Conservation (phyloP, 1,140 invertebrate species). For the Maconellicoccus hirsutus region DNA sequence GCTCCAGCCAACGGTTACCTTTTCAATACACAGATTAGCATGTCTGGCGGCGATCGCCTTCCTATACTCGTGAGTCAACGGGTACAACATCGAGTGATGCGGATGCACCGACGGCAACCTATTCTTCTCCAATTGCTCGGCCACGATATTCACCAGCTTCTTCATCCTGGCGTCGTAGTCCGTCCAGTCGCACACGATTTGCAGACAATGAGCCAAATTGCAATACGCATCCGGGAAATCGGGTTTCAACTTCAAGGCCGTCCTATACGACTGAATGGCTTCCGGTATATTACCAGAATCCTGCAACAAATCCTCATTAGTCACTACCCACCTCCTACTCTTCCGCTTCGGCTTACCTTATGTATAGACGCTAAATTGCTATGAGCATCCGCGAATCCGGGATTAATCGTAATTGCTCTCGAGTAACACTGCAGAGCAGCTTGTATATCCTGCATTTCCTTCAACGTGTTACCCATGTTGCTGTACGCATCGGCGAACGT, state of each 20-base stretch:
- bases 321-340: not conserved
- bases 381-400: constrained; percentile 95
- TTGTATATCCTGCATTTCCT: constrained; percentile 95
- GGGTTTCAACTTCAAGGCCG: constrained; percentile 90
- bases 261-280: constrained; percentile 91
- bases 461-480: constrained; percentile 98
- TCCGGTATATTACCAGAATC: constrained; percentile 97
- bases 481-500: constrained; percentile 71
- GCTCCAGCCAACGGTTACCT: constrained; percentile 42
- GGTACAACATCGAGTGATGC: constrained; percentile 99
- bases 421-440: constrained; percentile 95
- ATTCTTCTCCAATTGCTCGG: constrained; percentile 91
- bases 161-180: constrained; percentile 95
- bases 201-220: constrained; percentile 95
- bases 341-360: constrained; percentile 44
- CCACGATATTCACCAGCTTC: constrained; percentile 87
- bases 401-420: constrained; percentile 96
- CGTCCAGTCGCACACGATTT: constrained; percentile 98
- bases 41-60: constrained; percentile 92
- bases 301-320: constrained; percentile 31
- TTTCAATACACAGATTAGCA: constrained; percentile 93
- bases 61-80: constrained; percentile 82
- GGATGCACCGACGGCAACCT: constrained; percentile 95
- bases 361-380: constrained; percentile 98
- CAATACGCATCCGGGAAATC: constrained; percentile 99